Conservation (phyloP, 2,113 vertebrate species). For the Pycnonotus jocosus region DNA sequence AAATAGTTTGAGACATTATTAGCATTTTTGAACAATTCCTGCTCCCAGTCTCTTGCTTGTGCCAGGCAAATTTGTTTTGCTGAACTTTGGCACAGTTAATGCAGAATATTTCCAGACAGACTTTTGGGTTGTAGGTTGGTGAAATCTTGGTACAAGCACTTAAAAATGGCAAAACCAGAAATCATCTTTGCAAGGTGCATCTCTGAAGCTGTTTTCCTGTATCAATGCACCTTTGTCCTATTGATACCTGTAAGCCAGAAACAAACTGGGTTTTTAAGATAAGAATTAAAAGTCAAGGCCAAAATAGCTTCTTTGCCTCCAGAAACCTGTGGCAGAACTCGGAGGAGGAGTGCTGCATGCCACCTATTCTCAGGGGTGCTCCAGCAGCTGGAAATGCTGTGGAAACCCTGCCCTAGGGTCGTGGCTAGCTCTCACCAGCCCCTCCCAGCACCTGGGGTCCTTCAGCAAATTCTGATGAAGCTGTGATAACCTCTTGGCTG, state of each 20-base stretch:
- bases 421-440: fast-evolving
- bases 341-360: background rate
- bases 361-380: background rate
- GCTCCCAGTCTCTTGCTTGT: background rate
- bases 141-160: background rate
- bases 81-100: slow-evolving; percentile 7
- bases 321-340: background rate
- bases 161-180: background rate
- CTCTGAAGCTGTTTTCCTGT: background rate
- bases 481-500: background rate
- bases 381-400: background rate
- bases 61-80: slow-evolving; percentile 52
- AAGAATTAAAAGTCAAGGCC: background rate
- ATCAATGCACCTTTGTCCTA: background rate
- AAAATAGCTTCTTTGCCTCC: background rate
- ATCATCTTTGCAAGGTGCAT: background rate
- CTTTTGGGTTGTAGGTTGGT: slow-evolving; percentile 6
- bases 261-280: background rate
- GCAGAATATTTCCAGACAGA: background rate
- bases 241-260: background rate
- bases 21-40: slow-evolving; percentile 62
- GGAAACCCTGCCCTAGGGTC: background rate
- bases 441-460: background rate
- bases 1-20: slow-evolving; percentile 55
- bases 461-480: background rate